phyloP scores from a whole-genome alignment of 2,888 invertebrate species.

The Alitta virens region DNA sequence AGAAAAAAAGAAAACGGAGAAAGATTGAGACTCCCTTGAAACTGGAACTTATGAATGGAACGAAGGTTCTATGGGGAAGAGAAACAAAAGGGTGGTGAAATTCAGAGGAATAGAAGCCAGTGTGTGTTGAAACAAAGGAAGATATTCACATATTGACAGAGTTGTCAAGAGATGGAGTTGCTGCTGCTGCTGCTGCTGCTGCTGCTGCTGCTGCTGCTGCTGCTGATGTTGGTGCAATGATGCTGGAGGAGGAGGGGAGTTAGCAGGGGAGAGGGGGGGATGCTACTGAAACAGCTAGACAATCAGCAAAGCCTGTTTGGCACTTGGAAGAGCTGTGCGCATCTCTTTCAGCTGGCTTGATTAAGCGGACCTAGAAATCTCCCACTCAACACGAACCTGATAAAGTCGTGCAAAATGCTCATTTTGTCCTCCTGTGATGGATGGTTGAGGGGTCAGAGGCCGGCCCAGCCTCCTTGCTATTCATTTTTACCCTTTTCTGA shows the following conservation, averaged over 20 bases:
- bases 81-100: too few species aligned
- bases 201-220: not conserved
- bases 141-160: too few species aligned
- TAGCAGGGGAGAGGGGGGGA: not conserved
- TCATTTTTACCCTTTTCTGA: not conserved
- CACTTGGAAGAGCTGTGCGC: not conserved
- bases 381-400: not conserved
- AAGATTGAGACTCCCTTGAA: too few species aligned
- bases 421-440: not conserved
- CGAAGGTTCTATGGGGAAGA: too few species aligned
- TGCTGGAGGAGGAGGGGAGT: not conserved
- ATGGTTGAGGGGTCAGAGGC: not conserved
- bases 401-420: not conserved
- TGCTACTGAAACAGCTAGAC: not conserved
- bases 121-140: too few species aligned
- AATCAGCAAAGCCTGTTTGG: not conserved
- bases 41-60: too few species aligned
- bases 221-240: not conserved
- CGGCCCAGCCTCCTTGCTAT: not conserved
- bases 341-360: not conserved
- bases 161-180: too few species aligned
- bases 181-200: not conserved
- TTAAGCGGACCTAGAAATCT: not conserved
- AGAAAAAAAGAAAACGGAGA: too few species aligned
- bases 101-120: too few species aligned